These are phyloP conservation scores for Cyprinodon variegatus DNA, from an alignment of 2,113 vertebrate genomes.

Conservation along the genomic window DNA sequence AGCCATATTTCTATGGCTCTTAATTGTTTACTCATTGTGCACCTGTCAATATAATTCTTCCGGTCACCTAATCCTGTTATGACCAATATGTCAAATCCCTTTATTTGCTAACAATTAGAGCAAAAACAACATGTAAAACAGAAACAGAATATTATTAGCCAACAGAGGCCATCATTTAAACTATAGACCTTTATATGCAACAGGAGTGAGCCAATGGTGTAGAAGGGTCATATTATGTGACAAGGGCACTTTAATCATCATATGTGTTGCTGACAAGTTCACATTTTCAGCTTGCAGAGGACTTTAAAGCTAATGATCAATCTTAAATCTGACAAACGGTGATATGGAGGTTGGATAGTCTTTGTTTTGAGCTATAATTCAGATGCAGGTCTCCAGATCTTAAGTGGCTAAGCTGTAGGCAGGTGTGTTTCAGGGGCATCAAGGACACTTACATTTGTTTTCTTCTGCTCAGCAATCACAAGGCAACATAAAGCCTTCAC, in stretches of 20 bases:
- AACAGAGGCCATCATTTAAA: too few relatives aligned
- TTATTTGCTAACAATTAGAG: too few relatives aligned
- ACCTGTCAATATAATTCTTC: too few relatives aligned
- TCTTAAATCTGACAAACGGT: slow-evolving; percentile 25
- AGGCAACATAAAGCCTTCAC: slow-evolving; percentile 26
- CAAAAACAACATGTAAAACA: too few relatives aligned
- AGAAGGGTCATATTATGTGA: too few relatives aligned
- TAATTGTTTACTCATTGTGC: too few relatives aligned
- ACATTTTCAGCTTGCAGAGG: slow-evolving; percentile 33
- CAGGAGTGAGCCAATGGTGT: slow-evolving; percentile 23
- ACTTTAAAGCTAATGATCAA: slow-evolving; percentile 33
- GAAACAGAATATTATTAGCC: too few relatives aligned
- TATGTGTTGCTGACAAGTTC: slow-evolving; percentile 43
- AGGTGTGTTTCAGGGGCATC: slow-evolving; percentile 56
- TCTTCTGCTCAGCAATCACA: slow-evolving; percentile 21
- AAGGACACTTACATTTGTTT: slow-evolving; percentile 70
- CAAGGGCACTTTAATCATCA: slow-evolving; percentile 44
- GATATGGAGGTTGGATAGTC: neutral
- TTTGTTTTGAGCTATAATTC: slow-evolving; percentile 23
- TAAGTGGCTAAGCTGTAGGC: slow-evolving; percentile 24
- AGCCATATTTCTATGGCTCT: too few relatives aligned
- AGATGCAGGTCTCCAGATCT: slow-evolving; percentile 31
- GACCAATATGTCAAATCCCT: too few relatives aligned
- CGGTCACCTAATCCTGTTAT: too few relatives aligned
- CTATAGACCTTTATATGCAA: slow-evolving; percentile 22